phyloP scores from a whole-genome alignment of 2,888 invertebrate genomes.

The Pimpla rufipes region DNA sequence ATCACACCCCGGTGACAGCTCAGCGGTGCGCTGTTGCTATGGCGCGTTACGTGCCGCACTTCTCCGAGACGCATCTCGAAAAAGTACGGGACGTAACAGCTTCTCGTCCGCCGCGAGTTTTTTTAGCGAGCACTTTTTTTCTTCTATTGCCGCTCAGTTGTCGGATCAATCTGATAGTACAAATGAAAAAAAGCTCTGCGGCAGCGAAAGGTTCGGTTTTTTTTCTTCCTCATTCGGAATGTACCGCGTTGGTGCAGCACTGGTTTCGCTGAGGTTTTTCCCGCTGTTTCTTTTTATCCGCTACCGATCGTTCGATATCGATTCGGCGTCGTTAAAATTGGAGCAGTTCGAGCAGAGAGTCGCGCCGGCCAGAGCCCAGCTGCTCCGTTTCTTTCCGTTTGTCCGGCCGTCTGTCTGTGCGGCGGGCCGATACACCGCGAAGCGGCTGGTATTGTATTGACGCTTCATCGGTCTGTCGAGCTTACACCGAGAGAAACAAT shows the following conservation, averaged over 20 bases:
- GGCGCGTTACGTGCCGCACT: no score
- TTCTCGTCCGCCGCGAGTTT: neutral
- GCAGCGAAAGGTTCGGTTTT: neutral
- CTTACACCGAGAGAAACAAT: no score
- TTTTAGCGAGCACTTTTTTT: neutral
- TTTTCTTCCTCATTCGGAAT: neutral
- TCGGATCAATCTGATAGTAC: conserved; percentile 10
- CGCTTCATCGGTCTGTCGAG: neutral
- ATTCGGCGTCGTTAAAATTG: conserved; percentile 11
- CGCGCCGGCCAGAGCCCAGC: neutral
- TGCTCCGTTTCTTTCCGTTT: conserved; percentile 4
- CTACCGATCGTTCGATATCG: conserved; percentile 18
- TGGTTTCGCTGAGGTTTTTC: neutral
- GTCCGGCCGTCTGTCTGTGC: neutral
- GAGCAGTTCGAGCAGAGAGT: neutral
- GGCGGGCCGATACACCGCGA: neutral
- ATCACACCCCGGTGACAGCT: no score
- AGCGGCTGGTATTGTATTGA: conserved; percentile 8
- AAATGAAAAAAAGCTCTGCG: neutral
- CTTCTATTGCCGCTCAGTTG: neutral
- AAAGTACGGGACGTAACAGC: no score
- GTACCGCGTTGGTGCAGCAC: no score
- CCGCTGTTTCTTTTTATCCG: neutral
- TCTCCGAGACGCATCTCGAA: no score
- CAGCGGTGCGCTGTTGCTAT: no score